Evolutionary conservation across 2,888 invertebrate species (phyloP), one percentile per base, ranked within the genome.

Genomic region (Parnassius smintheus): DNA sequence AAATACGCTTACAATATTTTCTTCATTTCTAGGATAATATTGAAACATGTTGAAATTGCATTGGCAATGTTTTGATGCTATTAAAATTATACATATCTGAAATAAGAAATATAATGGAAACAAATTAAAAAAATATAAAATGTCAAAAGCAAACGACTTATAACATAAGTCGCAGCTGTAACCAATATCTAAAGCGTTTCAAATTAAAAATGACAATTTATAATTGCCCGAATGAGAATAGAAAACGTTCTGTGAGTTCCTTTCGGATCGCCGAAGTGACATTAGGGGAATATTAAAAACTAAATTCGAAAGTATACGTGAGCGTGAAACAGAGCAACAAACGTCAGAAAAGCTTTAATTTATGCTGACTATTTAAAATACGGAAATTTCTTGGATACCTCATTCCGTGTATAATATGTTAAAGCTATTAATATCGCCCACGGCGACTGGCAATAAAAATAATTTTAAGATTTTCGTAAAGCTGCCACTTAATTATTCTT

Each of bases 191-290:
- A 82, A 81, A 80, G 75, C 81, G 76, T 80, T 78, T 78, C 80
- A 83, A 87, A 89, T 88, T 83, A 82, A 76, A 81, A 83, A 79
- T 83, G 88, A 84, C 86, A 86, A 71, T 85, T 81, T 78, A 80
- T 87, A 85, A 86, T 85, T 83, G 78, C 81, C 73, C 74, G 69
- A 75, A 75, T 77, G 68, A 71, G 75, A 76, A 76, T 75, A 76
- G 75, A 73, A 68, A 70, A 68, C 66, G 65, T 66, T 72, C 69
- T 65, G 68, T 66, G 68, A 65, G 68, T 64, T 57, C 63, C 65
- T 59, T 67, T 68, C 65, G 63, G 61, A 67, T 64, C 48, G 61
- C 54, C 11, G 70, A 77, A 74, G 74, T 77, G 74, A 73, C 74
- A 71, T 74, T 41, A 65, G 58, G 55, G 55, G 49, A 57, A 64